Percentiles rank a stretch among this genome's conserved stretches.
phyloP scores from a whole-genome alignment of 1,140 invertebrate species.

The Protaetia brevitarsis region DNA sequence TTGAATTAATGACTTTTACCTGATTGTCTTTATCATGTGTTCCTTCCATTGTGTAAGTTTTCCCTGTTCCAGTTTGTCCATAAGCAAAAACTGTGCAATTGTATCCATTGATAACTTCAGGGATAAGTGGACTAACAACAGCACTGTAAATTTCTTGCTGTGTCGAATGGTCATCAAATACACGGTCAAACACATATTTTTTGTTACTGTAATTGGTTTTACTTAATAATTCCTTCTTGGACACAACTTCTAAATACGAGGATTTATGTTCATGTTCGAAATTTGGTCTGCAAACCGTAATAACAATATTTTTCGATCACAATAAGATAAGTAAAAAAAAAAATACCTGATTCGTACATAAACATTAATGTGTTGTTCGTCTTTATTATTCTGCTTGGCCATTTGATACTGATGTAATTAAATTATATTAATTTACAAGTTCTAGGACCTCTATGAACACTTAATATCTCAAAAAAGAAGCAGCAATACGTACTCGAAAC shows the following conservation, averaged over 20 bases:
- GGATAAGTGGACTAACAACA: constrained; percentile 83
- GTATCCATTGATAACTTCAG: constrained; percentile 90
- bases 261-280: neutral
- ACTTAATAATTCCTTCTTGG: neutral
- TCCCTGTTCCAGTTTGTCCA: constrained; percentile 95
- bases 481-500: too few relatives aligned
- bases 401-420: too few relatives aligned
- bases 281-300: too few relatives aligned
- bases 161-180: constrained; percentile 69
- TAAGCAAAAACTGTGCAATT: constrained; percentile 99
- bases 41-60: too few relatives aligned
- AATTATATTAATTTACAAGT: too few relatives aligned
- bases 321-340: too few relatives aligned
- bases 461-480: too few relatives aligned
- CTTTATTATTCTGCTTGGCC: neutral
- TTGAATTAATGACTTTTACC: too few relatives aligned
- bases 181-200: constrained; percentile 89
- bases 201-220: constrained; percentile 33
- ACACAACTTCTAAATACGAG: neutral
- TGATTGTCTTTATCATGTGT: too few relatives aligned
- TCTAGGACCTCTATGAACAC: too few relatives aligned
- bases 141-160: constrained; percentile 86
- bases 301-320: too few relatives aligned
- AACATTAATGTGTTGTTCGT: constrained; percentile 4
- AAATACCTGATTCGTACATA: neutral